Evolutionary conservation across 1,140 invertebrate species (phyloP).

Genomic region (Acyrthosiphon pisum): DNA sequence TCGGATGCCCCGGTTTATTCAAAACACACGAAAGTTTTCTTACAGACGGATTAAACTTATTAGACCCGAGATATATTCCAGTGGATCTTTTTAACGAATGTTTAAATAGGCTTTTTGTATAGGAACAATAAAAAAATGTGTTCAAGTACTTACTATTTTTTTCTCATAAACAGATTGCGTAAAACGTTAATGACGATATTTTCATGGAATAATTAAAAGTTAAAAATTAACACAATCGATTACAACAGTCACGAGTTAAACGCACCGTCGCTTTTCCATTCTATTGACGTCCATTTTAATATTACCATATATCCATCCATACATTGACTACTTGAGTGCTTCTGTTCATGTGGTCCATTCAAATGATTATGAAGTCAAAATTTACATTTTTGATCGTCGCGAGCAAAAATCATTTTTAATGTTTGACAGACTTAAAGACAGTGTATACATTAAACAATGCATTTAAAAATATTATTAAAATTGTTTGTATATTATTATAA

Average conservation of each 20-base stretch:
- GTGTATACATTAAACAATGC: no score
- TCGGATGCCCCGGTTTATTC: conserved; percentile 20
- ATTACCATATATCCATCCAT: not conserved
- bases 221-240: not conserved
- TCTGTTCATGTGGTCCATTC: not conserved
- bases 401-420: not conserved
- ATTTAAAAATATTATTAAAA: no score
- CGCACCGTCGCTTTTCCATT: not conserved
- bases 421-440: not conserved
- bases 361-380: not conserved
- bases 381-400: not conserved
- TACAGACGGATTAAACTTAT: not conserved
- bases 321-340: not conserved
- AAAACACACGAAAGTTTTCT: conserved; percentile 35
- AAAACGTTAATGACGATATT: not conserved
- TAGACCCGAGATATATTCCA: not conserved
- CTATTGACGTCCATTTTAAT: not conserved
- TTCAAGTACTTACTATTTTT: not conserved
- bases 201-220: not conserved
- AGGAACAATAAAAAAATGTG: not conserved
- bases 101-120: not conserved
- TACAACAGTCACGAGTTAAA: not conserved
- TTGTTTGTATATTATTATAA: not conserved
- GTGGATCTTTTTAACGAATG: conserved; percentile 5
- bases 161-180: not conserved